Conservation (phyloP, 2,888 invertebrate species). For the Drosophila nr. fundita region DNA sequence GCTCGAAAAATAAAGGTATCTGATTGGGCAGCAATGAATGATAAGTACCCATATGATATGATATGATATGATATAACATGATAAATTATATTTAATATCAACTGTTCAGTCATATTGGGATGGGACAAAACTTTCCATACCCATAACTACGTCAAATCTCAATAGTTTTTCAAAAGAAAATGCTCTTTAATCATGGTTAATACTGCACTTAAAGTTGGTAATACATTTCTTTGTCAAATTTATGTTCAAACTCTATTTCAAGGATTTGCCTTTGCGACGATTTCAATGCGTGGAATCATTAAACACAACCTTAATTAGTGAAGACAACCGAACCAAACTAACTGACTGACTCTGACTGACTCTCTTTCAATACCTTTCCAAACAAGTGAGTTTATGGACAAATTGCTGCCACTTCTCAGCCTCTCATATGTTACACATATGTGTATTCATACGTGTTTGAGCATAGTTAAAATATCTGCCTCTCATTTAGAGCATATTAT, state of each 20-base stretch:
- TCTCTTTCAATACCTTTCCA: not conserved
- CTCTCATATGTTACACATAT: constrained; percentile 9
- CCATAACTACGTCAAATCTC: not conserved
- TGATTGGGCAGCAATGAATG: constrained; percentile 16
- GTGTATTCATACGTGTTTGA: not conserved
- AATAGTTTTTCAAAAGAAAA: too few relatives aligned
- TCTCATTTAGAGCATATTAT: constrained; percentile 43
- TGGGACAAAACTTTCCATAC: not conserved
- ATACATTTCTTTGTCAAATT: not conserved
- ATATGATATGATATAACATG: constrained; percentile 22
- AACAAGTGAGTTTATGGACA: not conserved
- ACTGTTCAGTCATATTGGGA: not conserved
- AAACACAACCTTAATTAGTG: not conserved
- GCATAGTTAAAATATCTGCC: constrained; percentile 13
- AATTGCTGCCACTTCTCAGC: not conserved
- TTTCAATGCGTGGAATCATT: not conserved
- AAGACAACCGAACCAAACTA: not conserved
- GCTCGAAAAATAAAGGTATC: constrained; percentile 34
- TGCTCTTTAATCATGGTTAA: too few relatives aligned
- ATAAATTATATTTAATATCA: constrained; percentile 4
- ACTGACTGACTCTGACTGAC: not conserved
- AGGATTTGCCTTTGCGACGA: not conserved
- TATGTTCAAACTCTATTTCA: not conserved
- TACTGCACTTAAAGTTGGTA: too few relatives aligned
- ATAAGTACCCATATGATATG: constrained; percentile 37